Evolutionary conservation across 2,888 invertebrate genomes (phyloP).

Genomic region (Diloba caeruleocephala): DNA sequence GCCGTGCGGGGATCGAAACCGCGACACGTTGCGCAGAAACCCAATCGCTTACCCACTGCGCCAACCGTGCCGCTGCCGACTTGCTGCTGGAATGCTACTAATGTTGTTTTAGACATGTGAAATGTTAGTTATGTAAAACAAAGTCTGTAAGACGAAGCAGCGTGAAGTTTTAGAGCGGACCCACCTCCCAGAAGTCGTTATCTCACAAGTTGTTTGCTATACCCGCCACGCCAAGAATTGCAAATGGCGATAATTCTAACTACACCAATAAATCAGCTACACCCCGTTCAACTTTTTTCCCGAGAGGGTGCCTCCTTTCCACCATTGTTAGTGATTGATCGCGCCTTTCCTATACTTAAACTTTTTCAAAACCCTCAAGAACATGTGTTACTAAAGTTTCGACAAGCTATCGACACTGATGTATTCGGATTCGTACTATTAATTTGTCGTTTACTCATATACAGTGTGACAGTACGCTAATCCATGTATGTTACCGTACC

Average conservation of each 20-base stretch:
- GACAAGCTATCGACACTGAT: constrained; percentile 59
- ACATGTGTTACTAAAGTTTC: constrained; percentile 77
- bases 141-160: constrained; percentile 30
- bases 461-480: constrained; percentile 8
- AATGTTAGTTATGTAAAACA: constrained; percentile 15
- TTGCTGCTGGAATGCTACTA: no score
- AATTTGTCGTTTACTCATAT: constrained; percentile 56
- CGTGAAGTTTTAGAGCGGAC: constrained; percentile 32
- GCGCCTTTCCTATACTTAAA: constrained; percentile 75
- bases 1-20: no score
- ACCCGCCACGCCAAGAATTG: constrained; percentile 83
- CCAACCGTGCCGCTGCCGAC: no score
- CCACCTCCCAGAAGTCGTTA: constrained; percentile 74
- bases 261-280: constrained; percentile 86
- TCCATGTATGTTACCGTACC: neutral
- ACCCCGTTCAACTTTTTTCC: constrained; percentile 82
- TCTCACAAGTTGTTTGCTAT: constrained; percentile 77
- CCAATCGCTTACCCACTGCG: no score
- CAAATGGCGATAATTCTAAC: constrained; percentile 89
- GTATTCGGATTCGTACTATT: constrained; percentile 63
- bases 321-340: constrained; percentile 85
- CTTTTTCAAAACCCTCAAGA: constrained; percentile 67
- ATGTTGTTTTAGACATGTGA: no score
- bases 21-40: no score
- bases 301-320: constrained; percentile 77